Percentiles rank a stretch among this genome's conserved stretches.
Conservation (phyloP, 2,888 invertebrate genomes). For the Mellilla xanthometata region DNA sequence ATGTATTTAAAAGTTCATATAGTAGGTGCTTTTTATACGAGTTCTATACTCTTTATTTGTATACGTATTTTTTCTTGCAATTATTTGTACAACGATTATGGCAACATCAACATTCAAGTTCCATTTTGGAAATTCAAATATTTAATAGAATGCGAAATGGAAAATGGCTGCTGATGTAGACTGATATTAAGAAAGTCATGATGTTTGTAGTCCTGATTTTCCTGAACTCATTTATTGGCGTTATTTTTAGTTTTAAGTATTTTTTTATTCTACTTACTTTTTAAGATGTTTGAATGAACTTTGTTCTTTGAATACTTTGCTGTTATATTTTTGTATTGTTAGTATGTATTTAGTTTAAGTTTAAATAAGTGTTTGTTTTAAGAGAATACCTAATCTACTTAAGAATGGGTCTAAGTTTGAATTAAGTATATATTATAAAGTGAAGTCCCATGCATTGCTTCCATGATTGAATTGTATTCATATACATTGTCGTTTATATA, state of each 20-base stretch:
- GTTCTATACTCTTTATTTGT: conserved; percentile 27
- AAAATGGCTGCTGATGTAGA: conserved; percentile 57
- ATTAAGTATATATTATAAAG: conserved; percentile 37
- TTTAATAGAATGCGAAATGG: conserved; percentile 29
- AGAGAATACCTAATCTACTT: conserved; percentile 30
- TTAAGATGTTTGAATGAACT: conserved; percentile 17
- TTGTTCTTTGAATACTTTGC: conserved; percentile 25
- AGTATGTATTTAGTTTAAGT: conserved; percentile 18
- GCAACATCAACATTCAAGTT: conserved; percentile 55
- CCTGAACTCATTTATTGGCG: conserved; percentile 28
- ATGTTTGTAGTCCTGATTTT: conserved; percentile 36
- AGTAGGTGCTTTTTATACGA: conserved; percentile 42
- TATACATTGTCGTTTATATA: conserved; percentile 66
- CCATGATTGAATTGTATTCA: conserved; percentile 66
- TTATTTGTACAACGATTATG: conserved; percentile 39
- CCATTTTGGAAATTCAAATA: conserved; percentile 31
- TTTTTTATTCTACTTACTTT: too few species aligned
- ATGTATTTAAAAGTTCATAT: conserved; percentile 38
- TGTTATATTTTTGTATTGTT: conserved; percentile 28
- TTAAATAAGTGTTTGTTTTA: conserved; percentile 11
- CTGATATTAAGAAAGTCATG: conserved; percentile 42
- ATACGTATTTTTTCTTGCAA: conserved; percentile 27
- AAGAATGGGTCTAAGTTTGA: conserved; percentile 28
- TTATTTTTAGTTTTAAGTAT: conserved; percentile 13
- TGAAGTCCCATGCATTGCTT: conserved; percentile 72